Percentiles rank a stretch among this genome's conserved stretches.
Conservation (phyloP, 2,797 vertebrate species). For the Myotis daubentonii region DNA sequence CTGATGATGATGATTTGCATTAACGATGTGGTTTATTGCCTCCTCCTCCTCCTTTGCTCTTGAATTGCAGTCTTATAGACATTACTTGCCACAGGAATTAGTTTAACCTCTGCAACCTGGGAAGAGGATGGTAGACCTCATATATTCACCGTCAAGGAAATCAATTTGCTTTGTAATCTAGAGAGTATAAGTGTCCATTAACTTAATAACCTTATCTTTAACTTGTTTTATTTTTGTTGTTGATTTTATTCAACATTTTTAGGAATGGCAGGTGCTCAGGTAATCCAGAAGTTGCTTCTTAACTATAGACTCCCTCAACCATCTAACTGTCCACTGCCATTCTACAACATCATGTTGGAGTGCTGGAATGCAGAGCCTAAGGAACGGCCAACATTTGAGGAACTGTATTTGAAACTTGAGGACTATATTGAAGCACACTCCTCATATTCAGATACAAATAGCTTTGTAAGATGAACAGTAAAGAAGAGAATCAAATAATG, state of each 20-base stretch:
- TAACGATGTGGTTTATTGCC: constrained; percentile 72
- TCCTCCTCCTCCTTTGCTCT: constrained; percentile 58
- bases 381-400: constrained; percentile 91
- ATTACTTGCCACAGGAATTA: constrained; percentile 22
- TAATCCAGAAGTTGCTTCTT: constrained; percentile 87
- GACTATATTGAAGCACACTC: constrained; percentile 85
- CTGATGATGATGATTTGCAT: constrained; percentile 71
- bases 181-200: background rate
- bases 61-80: constrained; percentile 51
- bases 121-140: background rate
- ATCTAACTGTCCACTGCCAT: constrained; percentile 82
- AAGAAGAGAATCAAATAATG: background rate
- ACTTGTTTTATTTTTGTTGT: background rate
- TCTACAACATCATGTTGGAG: constrained; percentile 92
- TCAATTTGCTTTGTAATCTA: background rate
- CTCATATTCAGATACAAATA: constrained; percentile 81
- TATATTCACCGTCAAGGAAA: background rate
- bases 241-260: constrained; percentile 40
- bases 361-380: constrained; percentile 89
- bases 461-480: constrained; percentile 61
- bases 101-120: constrained; percentile 46
- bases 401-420: constrained; percentile 90
- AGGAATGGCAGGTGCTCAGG: constrained; percentile 91
- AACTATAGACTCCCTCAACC: constrained; percentile 92
- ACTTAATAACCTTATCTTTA: constrained; percentile 9